phyloP scores from a whole-genome alignment of 2,113 vertebrate genomes.

The Clarias macrocephalus region DNA sequence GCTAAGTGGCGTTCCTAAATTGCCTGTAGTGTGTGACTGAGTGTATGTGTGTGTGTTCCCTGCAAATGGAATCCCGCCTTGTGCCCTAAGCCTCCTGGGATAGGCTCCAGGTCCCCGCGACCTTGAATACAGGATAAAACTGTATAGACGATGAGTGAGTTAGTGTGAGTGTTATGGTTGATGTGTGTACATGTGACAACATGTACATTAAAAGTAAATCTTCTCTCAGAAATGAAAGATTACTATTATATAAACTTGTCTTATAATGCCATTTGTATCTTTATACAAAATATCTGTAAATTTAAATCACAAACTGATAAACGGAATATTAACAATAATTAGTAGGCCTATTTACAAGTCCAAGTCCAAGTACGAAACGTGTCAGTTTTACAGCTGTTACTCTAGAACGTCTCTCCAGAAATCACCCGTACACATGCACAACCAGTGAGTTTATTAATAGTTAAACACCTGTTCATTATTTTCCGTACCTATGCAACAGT shows the following conservation, averaged over 20 bases:
- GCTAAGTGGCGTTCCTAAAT: too few species aligned
- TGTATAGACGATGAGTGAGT: too few species aligned
- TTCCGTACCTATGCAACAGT: constrained; percentile 33
- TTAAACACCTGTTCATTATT: constrained; percentile 23
- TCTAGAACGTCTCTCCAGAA: not conserved
- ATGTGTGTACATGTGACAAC: not conserved
- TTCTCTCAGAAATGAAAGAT: not conserved
- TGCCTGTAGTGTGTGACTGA: too few species aligned
- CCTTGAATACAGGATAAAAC: too few species aligned
- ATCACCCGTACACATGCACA: not conserved
- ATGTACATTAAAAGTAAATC: not conserved
- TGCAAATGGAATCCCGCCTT: too few species aligned
- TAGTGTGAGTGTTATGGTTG: too few species aligned
- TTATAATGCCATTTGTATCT: not conserved
- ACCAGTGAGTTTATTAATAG: constrained; percentile 36
- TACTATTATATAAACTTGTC: not conserved
- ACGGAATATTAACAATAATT: not conserved
- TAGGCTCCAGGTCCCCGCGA: too few species aligned
- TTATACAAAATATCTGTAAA: not conserved
- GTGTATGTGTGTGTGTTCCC: too few species aligned
- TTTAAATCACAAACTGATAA: not conserved
- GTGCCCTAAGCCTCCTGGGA: too few species aligned
- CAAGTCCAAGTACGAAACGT: not conserved
- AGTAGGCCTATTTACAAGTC: not conserved
- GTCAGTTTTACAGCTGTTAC: not conserved